These are phyloP conservation scores for Diplodus sargus DNA, from an alignment of 2,797 vertebrate genomes.

Conservation along the genomic window DNA sequence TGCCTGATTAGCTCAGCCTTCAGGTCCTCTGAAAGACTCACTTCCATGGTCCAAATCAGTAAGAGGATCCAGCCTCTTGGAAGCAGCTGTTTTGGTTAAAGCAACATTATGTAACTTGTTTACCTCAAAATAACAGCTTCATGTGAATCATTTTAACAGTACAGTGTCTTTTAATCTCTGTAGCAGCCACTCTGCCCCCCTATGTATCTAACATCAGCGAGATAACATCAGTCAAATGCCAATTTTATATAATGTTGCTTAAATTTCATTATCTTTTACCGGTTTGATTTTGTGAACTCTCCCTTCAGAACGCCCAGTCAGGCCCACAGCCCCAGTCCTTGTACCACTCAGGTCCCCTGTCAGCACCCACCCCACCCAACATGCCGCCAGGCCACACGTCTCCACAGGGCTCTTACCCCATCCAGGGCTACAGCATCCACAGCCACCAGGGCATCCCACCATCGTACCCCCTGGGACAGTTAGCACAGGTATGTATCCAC, in stretches of 20 bases:
- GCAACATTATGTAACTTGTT: too few species aligned
- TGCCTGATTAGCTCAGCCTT: neutral
- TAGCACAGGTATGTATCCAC: constrained; percentile 71
- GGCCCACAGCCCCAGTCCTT: constrained; percentile 92
- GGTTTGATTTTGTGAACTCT: neutral
- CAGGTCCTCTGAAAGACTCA: neutral
- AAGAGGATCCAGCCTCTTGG: neutral
- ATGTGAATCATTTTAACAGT: too few species aligned
- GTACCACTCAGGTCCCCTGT: constrained; percentile 91
- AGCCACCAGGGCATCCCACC: constrained; percentile 90
- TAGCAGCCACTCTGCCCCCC: too few species aligned
- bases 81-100: neutral
- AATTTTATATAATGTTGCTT: neutral
- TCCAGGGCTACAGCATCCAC: constrained; percentile 90
- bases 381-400: constrained; percentile 93
- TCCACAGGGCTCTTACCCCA: constrained; percentile 91
- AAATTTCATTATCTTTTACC: neutral
- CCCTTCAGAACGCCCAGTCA: constrained; percentile 85
- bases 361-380: constrained; percentile 91
- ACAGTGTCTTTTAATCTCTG: too few species aligned
- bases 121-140: too few species aligned
- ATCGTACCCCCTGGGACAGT: constrained; percentile 87
- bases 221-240: too few species aligned
- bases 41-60: neutral
- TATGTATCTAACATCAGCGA: too few species aligned